Base-by-base conservation (phyloP, 2,888 invertebrate genomes). In the Drosophila nr. fundita region DNA sequence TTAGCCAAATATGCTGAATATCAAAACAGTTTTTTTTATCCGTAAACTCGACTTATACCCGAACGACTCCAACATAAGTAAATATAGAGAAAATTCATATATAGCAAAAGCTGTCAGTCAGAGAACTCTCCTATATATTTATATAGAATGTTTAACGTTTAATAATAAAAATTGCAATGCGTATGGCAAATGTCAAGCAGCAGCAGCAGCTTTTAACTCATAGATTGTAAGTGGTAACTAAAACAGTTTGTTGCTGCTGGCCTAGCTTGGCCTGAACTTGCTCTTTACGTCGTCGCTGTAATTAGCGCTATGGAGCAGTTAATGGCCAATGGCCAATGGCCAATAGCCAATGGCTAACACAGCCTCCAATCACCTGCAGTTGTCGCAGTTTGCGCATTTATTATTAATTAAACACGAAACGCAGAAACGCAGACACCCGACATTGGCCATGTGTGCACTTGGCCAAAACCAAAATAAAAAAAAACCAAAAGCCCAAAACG, bases 401-500 rank as follows among this genome's bases (percentile, higher is more conserved):
- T 84, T 80, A 82, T 86, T 86, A 87, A 87, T 87, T 87, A 84
- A 87, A 79, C 76, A 65, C 82, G 63, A 65, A 57, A 79, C 83
- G 69, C 79, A 71, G 40, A 65, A 59, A 71, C 50, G 42, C 82
- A 73, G 38, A 65, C 58, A 73, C 38, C 48, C 80, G 83, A 80
- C 82, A 86, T 85, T 85, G 85, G 81, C 83, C 81, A 77, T 72
- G 83, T 78, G 67, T 63, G 76, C 73, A 76, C 75, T 75, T 72
- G 62, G 49, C 48, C 60, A 42, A 64, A 52, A n/a, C 15, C 24
- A 21, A 52, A 30, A 36, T 24, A 65, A 11, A n/a, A 11, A 8
- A 42, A 42, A 11, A 18, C 0, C 4, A 45, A 45, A 45, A 45
- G 21, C 45, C 13, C 45, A 21, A 45, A 24, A 21, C 13, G 15